Percentiles rank a stretch among this genome's conserved stretches.
Conservation (phyloP, 2,888 invertebrate species). For the Drosophila formosana region DNA sequence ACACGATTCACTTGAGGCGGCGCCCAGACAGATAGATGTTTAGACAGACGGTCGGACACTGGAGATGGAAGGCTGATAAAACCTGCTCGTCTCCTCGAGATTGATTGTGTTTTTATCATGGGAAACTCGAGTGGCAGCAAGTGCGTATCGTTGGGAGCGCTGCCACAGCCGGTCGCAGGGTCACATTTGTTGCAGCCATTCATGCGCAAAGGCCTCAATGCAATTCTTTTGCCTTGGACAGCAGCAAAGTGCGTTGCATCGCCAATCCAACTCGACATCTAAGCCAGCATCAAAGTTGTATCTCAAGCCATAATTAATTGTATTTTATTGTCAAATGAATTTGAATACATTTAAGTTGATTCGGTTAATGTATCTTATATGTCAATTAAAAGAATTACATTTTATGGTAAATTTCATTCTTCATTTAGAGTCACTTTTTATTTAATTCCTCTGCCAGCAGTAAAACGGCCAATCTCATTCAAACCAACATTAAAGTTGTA, state of each 20-base stretch:
- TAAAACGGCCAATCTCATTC: no score
- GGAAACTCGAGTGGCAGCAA: slow-evolving; percentile 45
- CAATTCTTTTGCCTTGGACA: slow-evolving; percentile 25
- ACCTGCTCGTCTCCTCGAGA: slow-evolving; percentile 25
- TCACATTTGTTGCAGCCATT: slow-evolving; percentile 41
- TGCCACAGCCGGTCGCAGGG: slow-evolving; percentile 3
- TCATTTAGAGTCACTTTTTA: no score
- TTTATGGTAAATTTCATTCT: no score
- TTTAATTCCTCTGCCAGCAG: no score
- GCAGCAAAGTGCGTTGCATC: slow-evolving; percentile 3
- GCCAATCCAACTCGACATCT: background rate
- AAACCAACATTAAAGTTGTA: no score
- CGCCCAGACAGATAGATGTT: slow-evolving; percentile 2
- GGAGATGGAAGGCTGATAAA: slow-evolving; percentile 4
- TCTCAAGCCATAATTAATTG: no score
- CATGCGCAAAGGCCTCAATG: slow-evolving; percentile 41
- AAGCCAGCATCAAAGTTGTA: background rate
- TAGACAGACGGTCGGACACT: background rate
- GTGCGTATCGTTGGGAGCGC: slow-evolving; percentile 9
- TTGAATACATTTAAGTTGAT: no score
- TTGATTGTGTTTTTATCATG: slow-evolving; percentile 37
- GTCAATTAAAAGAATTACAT: no score
- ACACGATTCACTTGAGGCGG: slow-evolving; percentile 10
- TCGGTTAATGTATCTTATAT: no score
- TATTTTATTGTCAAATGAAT: no score